Percentiles rank a stretch among this genome's conserved stretches.
phyloP scores from a whole-genome alignment of 37 sponge, comb jelly and placozoan genomes.

The Aphrocallistes beatrix region DNA sequence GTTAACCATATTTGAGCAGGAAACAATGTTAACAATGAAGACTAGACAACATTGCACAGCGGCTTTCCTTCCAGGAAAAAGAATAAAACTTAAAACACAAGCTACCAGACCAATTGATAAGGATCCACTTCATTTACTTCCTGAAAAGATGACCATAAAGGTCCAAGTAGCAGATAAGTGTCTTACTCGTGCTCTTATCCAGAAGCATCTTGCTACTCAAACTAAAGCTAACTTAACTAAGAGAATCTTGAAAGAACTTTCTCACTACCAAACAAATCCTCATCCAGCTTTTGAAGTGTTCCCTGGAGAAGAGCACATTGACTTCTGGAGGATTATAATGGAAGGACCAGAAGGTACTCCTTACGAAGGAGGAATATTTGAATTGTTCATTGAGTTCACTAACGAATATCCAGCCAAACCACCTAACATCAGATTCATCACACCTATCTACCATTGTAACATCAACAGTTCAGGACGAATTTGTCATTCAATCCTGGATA shows the following conservation, averaged over 20 bases:
- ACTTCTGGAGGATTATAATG: slow-evolving; percentile 24
- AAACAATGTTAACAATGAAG: not conserved
- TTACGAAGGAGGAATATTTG: not conserved
- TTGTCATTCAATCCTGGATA: not conserved
- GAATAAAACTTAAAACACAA: not conserved
- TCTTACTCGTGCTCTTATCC: not conserved
- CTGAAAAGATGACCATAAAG: not conserved
- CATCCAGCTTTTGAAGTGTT: slow-evolving; percentile 2
- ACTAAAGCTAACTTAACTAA: not conserved
- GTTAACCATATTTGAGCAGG: not conserved
- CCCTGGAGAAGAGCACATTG: slow-evolving; percentile 12
- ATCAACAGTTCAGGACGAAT: slow-evolving; percentile 14
- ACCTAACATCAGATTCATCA: slow-evolving; percentile 23
- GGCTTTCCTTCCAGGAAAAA: not conserved
- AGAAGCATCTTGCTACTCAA: not conserved
- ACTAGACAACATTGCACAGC: not conserved
- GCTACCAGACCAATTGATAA: not conserved
- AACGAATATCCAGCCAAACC: slow-evolving; percentile 22
- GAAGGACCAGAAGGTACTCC: not conserved
- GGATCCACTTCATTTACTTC: not conserved
- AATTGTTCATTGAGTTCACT: slow-evolving; percentile 6
- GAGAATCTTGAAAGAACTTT: not conserved
- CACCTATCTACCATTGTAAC: slow-evolving; percentile 24
- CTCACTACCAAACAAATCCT: not conserved
- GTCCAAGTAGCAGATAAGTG: not conserved